A percentile compares a stretch with the other conserved stretches of the same genome.
These are phyloP conservation scores for Scaptomyza montana DNA, from an alignment of 1,140 invertebrate genomes.

Conservation along the genomic window DNA sequence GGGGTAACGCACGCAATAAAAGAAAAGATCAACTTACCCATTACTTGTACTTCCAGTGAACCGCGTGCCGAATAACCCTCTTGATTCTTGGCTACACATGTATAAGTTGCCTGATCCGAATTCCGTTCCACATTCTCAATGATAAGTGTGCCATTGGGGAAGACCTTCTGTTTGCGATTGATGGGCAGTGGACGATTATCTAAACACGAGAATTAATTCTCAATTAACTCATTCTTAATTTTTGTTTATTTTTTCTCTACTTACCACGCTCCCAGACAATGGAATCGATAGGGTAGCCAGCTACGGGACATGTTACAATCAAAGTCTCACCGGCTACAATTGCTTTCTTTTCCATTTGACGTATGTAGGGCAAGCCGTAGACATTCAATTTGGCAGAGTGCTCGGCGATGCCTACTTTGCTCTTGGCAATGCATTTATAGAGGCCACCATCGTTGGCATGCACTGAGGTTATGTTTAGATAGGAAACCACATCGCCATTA, in stretches of 20 bases:
- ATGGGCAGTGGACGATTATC: constrained; percentile 91
- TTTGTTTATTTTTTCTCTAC: not conserved
- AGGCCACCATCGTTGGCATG: constrained; percentile 96
- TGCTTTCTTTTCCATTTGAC: constrained; percentile 96
- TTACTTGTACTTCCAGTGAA: constrained; percentile 96
- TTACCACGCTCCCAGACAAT: constrained; percentile 95
- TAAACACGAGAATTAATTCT: constrained; percentile 3
- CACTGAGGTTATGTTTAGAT: constrained; percentile 96
- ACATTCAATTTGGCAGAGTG: constrained; percentile 95
- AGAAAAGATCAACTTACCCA: constrained; percentile 90
- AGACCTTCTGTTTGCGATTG: constrained; percentile 97
- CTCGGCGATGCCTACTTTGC: constrained; percentile 94
- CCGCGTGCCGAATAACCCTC: constrained; percentile 94
- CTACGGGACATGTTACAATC: constrained; percentile 95
- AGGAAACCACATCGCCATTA: constrained; percentile 96
- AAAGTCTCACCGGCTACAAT: constrained; percentile 96
- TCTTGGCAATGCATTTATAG: constrained; percentile 95
- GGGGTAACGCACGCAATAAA: constrained; percentile 10
- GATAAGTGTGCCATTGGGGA: constrained; percentile 96
- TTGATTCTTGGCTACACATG: constrained; percentile 95
- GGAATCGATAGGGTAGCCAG: constrained; percentile 96
- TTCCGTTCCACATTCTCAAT: constrained; percentile 96
- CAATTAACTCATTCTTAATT: not conserved
- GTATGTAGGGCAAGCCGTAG: constrained; percentile 94
- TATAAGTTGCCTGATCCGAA: constrained; percentile 97